A percentile compares a stretch with the other conserved stretches of the same genome.
Evolutionary conservation across 2,797 vertebrate genomes (phyloP).

Genomic region (Darevskia nairensis): DNA sequence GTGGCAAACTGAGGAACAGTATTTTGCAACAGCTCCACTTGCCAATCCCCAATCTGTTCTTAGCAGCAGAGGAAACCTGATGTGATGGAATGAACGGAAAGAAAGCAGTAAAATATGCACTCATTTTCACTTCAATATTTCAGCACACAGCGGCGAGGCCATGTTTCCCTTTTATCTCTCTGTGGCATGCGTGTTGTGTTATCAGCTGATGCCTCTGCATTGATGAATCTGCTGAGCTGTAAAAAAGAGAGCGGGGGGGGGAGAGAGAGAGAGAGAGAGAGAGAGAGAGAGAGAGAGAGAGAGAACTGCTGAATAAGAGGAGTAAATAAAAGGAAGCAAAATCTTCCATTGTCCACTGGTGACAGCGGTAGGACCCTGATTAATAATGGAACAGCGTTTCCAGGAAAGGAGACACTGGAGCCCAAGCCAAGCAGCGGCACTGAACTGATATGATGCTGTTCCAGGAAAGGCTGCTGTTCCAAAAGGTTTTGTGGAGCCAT

Average conservation of each 20-base stretch:
- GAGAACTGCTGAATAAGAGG: conserved; percentile 62
- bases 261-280: conserved; percentile 22
- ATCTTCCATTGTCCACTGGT: conserved; percentile 54
- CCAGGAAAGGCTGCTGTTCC: conserved; percentile 64
- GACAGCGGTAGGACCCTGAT: conserved; percentile 70
- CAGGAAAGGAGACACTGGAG: conserved; percentile 74
- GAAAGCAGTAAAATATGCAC: neutral
- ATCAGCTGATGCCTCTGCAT: conserved; percentile 57
- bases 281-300: neutral
- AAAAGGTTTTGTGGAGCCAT: conserved; percentile 21
- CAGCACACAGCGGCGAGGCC: conserved; percentile 6
- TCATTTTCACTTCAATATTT: neutral
- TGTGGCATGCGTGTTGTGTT: conserved; percentile 31
- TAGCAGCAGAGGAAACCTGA: conserved; percentile 44
- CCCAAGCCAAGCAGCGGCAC: conserved; percentile 42
- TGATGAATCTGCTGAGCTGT: conserved; percentile 52
- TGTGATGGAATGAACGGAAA: conserved; percentile 24
- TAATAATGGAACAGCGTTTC: conserved; percentile 78
- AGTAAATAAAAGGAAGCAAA: conserved; percentile 61
- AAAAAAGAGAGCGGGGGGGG: neutral
- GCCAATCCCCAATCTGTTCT: neutral
- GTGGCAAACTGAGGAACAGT: too few species aligned
- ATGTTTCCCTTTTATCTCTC: conserved; percentile 43
- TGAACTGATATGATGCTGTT: conserved; percentile 40
- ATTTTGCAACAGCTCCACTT: neutral